Conservation (phyloP, 1,140 invertebrate genomes). For the Drosophila arawakana region DNA sequence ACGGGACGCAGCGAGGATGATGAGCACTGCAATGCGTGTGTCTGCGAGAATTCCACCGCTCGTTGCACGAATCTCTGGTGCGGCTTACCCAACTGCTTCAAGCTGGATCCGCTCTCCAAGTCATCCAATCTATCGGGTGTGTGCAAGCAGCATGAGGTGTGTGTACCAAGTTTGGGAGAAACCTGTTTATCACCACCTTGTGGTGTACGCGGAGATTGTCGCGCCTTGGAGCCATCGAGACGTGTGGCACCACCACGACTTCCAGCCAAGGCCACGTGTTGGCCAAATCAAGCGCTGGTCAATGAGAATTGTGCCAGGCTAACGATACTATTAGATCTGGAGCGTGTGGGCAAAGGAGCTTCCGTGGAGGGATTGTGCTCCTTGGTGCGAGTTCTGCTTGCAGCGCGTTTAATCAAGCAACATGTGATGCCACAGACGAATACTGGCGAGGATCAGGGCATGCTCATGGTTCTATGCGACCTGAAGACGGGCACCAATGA, state of each 20-base stretch:
- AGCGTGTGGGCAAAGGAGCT: constrained; percentile 88
- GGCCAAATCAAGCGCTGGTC: constrained; percentile 90
- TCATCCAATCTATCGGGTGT: constrained; percentile 85
- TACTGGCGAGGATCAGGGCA: constrained; percentile 73
- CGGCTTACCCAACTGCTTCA: constrained; percentile 91
- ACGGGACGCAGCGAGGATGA: constrained; percentile 86
- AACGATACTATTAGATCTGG: constrained; percentile 89
- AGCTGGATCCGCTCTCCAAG: constrained; percentile 84
- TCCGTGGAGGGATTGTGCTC: constrained; percentile 90
- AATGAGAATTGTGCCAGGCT: constrained; percentile 91
- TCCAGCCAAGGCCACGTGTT: constrained; percentile 90
- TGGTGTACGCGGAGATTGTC: constrained; percentile 92
- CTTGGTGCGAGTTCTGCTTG: constrained; percentile 88
- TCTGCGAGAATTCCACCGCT: constrained; percentile 90
- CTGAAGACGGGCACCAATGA: constrained; percentile 91
- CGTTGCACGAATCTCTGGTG: constrained; percentile 94
- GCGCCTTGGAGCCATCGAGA: constrained; percentile 89
- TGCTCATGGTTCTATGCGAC: constrained; percentile 92
- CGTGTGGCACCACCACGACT: constrained; percentile 90
- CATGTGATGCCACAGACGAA: constrained; percentile 6
- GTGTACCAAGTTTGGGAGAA: constrained; percentile 90
- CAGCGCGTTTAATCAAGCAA: constrained; percentile 85
- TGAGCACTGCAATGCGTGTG: constrained; percentile 93
- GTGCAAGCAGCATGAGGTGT: constrained; percentile 85
- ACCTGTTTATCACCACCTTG: constrained; percentile 92